Conservation (phyloP, 2,888 invertebrate genomes). For the Caenorhabditis sulstoni region DNA sequence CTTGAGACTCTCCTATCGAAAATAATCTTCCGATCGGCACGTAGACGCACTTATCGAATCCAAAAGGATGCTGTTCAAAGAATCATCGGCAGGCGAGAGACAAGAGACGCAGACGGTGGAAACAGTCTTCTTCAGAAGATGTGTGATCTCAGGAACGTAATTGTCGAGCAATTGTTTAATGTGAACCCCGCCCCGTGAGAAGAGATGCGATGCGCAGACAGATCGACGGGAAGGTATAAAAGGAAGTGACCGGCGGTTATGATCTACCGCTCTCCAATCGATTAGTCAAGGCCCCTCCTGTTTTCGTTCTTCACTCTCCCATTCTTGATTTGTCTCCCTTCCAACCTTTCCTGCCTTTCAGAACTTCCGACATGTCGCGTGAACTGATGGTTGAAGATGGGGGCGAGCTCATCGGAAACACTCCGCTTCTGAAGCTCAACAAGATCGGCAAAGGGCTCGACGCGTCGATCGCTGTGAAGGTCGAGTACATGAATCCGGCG, state of each 20-base stretch:
- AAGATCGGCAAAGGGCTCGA: slow-evolving; percentile 71
- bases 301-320: background rate
- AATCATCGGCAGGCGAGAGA: slow-evolving; percentile 23
- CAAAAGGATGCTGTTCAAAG: slow-evolving; percentile 28
- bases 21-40: slow-evolving; percentile 19
- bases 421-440: slow-evolving; percentile 74
- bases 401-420: slow-evolving; percentile 72
- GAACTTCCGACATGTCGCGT: slow-evolving; percentile 40
- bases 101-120: slow-evolving; percentile 22
- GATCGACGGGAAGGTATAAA: background rate
- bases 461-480: slow-evolving; percentile 76
- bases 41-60: slow-evolving; percentile 31
- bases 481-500: slow-evolving; percentile 80
- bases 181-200: too few relatives aligned
- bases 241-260: background rate
- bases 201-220: background rate
- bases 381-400: slow-evolving; percentile 60
- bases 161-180: slow-evolving; percentile 1
- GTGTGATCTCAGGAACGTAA: slow-evolving; percentile 17
- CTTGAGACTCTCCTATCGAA: background rate
- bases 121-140: slow-evolving; percentile 8
- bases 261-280: background rate
- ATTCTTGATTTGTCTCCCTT: background rate
- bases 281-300: slow-evolving; percentile 12
- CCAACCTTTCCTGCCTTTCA: too few relatives aligned